Evolutionary conservation across 2,888 invertebrate genomes (phyloP).

Genomic region (Rhorus exstirpatorius): DNA sequence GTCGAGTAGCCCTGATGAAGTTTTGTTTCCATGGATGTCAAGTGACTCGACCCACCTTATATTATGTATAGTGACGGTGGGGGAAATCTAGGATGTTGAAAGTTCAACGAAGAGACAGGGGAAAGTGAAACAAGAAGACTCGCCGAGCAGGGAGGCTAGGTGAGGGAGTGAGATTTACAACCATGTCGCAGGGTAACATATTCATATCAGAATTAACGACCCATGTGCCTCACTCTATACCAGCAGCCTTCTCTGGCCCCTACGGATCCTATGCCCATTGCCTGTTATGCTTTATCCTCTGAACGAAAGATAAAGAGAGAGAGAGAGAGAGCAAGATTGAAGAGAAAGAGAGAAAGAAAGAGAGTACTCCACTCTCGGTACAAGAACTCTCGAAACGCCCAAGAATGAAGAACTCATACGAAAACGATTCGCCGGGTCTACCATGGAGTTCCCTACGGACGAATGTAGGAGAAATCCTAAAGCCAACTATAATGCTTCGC

Average conservation of each 20-base stretch:
- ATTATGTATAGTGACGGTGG: not conserved
- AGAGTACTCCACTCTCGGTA: slow-evolving; percentile 31
- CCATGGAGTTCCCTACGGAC: slow-evolving; percentile 51
- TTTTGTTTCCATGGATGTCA: too few relatives aligned
- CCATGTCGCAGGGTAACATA: slow-evolving; percentile 74
- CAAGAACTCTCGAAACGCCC: slow-evolving; percentile 35
- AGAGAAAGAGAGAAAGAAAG: too few relatives aligned
- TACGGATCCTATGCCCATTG: slow-evolving; percentile 36
- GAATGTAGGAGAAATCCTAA: slow-evolving; percentile 46
- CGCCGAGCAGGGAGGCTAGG: slow-evolving; percentile 4
- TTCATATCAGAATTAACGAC: slow-evolving; percentile 83
- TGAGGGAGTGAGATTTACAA: slow-evolving; percentile 43
- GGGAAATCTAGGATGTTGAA: not conserved
- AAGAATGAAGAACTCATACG: slow-evolving; percentile 58
- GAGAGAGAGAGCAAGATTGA: too few relatives aligned
- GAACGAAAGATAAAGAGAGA: too few relatives aligned
- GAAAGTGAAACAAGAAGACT: slow-evolving; percentile 34
- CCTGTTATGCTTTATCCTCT: slow-evolving; percentile 44
- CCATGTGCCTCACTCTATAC: slow-evolving; percentile 76
- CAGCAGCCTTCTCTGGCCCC: slow-evolving; percentile 53
- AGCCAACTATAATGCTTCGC: slow-evolving; percentile 58
- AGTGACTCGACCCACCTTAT: too few relatives aligned
- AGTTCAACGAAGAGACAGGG: slow-evolving; percentile 27
- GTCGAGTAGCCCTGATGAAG: too few relatives aligned
- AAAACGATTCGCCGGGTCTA: slow-evolving; percentile 71